Evolutionary conservation across 2,888 invertebrate genomes (phyloP), one percentile per base, ranked within the genome.

Genomic region (Blomia tropicalis): DNA sequence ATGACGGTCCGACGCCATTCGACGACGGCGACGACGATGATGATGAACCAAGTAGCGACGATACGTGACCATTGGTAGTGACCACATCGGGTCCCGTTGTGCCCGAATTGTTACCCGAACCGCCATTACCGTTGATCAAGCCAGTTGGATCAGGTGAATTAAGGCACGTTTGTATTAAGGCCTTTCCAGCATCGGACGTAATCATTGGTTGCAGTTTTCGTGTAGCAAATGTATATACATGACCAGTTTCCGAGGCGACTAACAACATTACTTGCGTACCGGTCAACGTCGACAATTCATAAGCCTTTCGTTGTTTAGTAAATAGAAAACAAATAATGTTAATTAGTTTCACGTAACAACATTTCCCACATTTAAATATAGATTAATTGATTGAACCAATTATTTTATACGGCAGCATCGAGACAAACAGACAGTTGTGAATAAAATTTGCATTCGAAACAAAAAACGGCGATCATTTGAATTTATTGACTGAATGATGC

Each of bases 231-330:
- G 98, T 98, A 79, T 98, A 99, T 72, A 99, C 98, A 78, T 98
- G 98, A 61, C 96, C 96, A 23, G 96, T 96, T 77, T 95, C 96
- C 68, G 91, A 93, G 66, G 96, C 96, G 68, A 98, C 96, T 73
- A 99, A 80, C 71, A 98, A 80, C 96, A 99, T 98, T 75, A 98
- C 96, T 79, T 98, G 96, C 36, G 98, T 98, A 61, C 98, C 98
- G 68, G 98, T 98, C 75, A 98, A 77, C 69, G 96, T 96, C 66
- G 98, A 95, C 72, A 98, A 78, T 78, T 98, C 98, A 79, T 96
- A 98, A 64, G 98, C 98, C 96, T 98, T 82, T 11, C 80, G 80
- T 61, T 14, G 64, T 56, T 36, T 7, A 14, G 5, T 23, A 41
- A 58, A n/a, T 25, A 22, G 4, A 59, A 47, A 59, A 59, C 41